A percentile compares a stretch with the other conserved stretches of the same genome.
Conservation (phyloP, 1,140 invertebrate genomes). For the Pachypeltis micranthus region DNA sequence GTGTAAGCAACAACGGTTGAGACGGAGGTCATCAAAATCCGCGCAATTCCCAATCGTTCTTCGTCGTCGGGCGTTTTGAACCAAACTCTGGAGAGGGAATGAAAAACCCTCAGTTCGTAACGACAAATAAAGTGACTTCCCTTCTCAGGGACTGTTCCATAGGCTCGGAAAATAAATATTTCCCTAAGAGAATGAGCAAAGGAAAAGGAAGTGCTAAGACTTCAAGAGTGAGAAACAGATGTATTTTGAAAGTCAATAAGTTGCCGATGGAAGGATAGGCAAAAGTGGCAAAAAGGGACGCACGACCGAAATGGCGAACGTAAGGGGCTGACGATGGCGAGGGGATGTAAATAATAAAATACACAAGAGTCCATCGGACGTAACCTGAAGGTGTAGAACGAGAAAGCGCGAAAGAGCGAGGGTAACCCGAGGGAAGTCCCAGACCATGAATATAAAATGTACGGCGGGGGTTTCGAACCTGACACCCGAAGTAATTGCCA, state of each 20-base stretch:
- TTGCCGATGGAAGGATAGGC: background rate
- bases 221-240: background rate
- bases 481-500: constrained; percentile 4
- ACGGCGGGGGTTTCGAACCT: background rate
- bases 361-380: constrained; percentile 6
- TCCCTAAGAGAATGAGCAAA: background rate
- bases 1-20: too few relatives aligned
- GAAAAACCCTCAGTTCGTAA: too few relatives aligned
- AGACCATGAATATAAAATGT: constrained; percentile 6
- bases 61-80: too few relatives aligned
- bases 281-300: constrained; percentile 1
- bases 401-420: background rate
- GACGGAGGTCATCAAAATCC: too few relatives aligned
- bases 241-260: constrained; percentile 4
- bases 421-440: background rate
- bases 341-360: constrained; percentile 6
- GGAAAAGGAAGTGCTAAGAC: background rate
- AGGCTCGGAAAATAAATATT: constrained; percentile 5
- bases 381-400: too few relatives aligned
- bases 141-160: too few relatives aligned
- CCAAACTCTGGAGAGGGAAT: too few relatives aligned
- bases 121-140: too few relatives aligned
- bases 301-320: background rate
- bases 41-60: too few relatives aligned
- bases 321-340: too few relatives aligned